Percentiles rank a stretch among this genome's conserved stretches.
phyloP scores from a whole-genome alignment of 2,888 invertebrate species.

The Lypha dubia region DNA sequence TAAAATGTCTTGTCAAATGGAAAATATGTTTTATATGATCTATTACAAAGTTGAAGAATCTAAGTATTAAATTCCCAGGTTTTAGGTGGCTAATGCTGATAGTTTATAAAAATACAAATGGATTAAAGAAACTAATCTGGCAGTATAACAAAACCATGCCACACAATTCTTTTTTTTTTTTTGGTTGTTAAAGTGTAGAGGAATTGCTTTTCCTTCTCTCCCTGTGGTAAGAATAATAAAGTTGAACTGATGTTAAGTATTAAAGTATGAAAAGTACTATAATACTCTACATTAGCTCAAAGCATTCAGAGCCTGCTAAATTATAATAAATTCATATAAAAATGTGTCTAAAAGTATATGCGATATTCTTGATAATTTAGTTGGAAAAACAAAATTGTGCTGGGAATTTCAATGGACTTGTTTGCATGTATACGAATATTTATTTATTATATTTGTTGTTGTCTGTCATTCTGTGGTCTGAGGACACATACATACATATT shows the following conservation, averaged over 20 bases:
- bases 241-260: constrained; percentile 45
- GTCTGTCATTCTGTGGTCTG: constrained; percentile 7
- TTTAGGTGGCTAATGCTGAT: no score
- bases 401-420: constrained; percentile 52
- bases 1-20: no score
- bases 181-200: constrained; percentile 34
- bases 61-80: no score
- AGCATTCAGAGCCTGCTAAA: background rate
- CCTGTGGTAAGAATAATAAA: constrained; percentile 8
- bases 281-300: background rate
- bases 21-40: no score
- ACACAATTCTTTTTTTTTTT: background rate
- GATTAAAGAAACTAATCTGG: background rate
- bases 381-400: constrained; percentile 59
- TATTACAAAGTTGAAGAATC: no score
- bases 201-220: constrained; percentile 24
- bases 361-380: constrained; percentile 62
- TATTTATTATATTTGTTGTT: background rate
- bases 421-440: background rate
- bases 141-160: background rate
- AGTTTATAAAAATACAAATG: no score
- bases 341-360: constrained; percentile 36
- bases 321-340: background rate
- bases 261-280: constrained; percentile 28
- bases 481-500: no score